These are phyloP conservation scores for Ciconia maguari DNA, from an alignment of 2,113 vertebrate genomes.

Conservation along the genomic window DNA sequence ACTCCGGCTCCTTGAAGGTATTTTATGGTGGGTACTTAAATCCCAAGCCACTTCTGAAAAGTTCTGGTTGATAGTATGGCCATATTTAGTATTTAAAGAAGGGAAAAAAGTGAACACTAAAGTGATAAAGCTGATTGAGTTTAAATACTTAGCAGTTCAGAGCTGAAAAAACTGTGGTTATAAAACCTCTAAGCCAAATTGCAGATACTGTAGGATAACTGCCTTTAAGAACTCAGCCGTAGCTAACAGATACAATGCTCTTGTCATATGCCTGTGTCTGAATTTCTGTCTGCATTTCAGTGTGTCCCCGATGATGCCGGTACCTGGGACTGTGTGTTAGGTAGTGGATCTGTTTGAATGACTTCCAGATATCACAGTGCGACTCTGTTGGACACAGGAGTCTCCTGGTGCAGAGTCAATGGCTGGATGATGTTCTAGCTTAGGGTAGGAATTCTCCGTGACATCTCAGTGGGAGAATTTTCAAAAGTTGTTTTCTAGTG, in stretches of 20 bases:
- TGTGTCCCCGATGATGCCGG: neutral
- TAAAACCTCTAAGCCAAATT: neutral
- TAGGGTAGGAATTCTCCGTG: neutral
- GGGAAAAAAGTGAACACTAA: neutral
- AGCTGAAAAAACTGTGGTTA: neutral
- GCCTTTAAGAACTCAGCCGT: neutral
- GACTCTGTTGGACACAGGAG: neutral
- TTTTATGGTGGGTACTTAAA: neutral
- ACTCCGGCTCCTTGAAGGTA: neutral
- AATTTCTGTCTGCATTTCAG: neutral
- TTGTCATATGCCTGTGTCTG: accelerated
- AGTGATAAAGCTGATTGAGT: neutral
- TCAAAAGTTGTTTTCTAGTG: neutral
- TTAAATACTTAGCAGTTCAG: neutral
- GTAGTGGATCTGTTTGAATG: neutral
- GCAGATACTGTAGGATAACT: neutral
- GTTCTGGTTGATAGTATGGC: neutral
- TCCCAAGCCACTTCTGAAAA: neutral
- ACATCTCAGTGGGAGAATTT: neutral
- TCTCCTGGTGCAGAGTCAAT: neutral
- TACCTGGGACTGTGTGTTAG: neutral
- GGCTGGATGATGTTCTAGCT: neutral
- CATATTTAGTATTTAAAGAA: neutral
- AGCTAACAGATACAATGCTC: accelerated
- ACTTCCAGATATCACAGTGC: neutral